Conservation (phyloP, 2,113 vertebrate species). For the Arizona elegans region DNA sequence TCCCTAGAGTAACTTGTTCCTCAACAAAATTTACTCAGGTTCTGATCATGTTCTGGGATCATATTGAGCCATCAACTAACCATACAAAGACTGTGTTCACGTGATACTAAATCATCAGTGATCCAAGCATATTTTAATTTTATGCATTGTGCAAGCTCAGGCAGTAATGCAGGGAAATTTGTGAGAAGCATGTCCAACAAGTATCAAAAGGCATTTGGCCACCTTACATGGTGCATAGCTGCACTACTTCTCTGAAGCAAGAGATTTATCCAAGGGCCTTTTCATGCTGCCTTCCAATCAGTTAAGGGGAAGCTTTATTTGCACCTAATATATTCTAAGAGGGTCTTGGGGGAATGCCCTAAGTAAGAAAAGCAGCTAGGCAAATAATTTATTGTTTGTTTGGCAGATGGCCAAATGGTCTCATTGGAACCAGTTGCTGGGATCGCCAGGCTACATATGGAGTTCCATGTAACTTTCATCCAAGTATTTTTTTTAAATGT, state of each 20-base stretch:
- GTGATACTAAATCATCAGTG: background rate
- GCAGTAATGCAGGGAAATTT: background rate
- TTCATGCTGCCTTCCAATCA: background rate
- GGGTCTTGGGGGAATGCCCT: background rate
- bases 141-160: background rate
- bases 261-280: background rate
- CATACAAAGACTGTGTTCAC: background rate
- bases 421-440: background rate
- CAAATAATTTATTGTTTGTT: background rate
- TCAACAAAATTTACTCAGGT: background rate
- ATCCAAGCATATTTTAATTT: background rate
- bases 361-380: background rate
- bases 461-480: background rate
- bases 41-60: background rate
- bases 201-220: background rate
- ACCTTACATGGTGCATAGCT: background rate
- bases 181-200: background rate
- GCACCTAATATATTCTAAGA: background rate
- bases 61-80: background rate
- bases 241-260: background rate
- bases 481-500: background rate
- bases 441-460: background rate
- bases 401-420: background rate
- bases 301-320: background rate
- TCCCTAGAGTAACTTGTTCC: background rate